These are phyloP conservation scores for Peromyscus leucopus DNA, from an alignment of 2,113 vertebrate species.

Conservation along the genomic window DNA sequence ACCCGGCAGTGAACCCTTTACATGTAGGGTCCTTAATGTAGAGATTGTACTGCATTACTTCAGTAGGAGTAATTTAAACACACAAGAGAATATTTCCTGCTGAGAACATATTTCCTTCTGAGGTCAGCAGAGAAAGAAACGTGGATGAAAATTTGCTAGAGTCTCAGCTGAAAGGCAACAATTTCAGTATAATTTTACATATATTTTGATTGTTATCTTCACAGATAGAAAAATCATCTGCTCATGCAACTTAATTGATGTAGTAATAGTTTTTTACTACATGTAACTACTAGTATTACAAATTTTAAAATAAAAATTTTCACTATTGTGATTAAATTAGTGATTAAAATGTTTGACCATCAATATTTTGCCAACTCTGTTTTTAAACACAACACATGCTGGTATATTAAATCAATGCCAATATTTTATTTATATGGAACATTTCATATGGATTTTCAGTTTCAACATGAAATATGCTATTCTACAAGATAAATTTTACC, in stretches of 20 bases:
- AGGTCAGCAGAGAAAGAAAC: background rate
- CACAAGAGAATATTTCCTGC: background rate
- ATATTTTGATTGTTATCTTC: background rate
- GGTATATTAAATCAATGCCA: background rate
- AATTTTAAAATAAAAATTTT: background rate
- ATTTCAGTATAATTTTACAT: background rate
- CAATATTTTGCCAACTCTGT: background rate
- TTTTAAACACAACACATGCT: constrained; percentile 12
- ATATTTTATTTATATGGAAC: constrained; percentile 6
- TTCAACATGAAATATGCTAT: background rate
- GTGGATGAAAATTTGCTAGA: background rate
- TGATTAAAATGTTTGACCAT: constrained; percentile 11
- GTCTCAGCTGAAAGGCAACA: background rate
- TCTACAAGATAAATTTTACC: constrained; percentile 20
- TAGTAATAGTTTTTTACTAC: background rate
- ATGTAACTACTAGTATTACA: constrained; percentile 6
- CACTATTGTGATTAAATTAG: background rate
- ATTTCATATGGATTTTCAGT: constrained; percentile 1
- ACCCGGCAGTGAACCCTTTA: background rate
- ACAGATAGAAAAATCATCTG: background rate
- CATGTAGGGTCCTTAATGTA: background rate
- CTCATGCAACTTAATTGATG: background rate
- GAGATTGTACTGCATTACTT: background rate
- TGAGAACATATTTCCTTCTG: too few species aligned
- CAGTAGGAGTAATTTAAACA: background rate